A percentile compares a stretch with the other conserved stretches of the same genome.
Conservation (phyloP, 1,140 invertebrate species). For the Gonatopus flavifemur region DNA sequence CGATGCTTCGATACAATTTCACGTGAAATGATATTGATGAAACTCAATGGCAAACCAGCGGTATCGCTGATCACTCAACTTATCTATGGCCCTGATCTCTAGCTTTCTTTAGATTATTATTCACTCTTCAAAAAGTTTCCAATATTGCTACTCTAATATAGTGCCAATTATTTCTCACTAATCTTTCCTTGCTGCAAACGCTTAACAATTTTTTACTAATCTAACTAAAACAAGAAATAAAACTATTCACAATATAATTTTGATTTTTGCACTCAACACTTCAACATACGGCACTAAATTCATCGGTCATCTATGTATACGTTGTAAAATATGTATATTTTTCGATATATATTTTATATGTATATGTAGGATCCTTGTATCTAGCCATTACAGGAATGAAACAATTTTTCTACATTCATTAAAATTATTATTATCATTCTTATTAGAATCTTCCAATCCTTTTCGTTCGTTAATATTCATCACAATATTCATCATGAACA, state of each 20-base stretch:
- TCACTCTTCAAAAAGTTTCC: constrained; percentile 26
- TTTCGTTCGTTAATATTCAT: neutral
- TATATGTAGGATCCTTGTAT: constrained; percentile 17
- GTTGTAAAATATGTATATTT: too few relatives aligned
- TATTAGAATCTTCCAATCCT: neutral
- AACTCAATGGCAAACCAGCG: constrained; percentile 39
- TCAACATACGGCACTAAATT: constrained; percentile 32
- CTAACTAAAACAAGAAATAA: constrained; percentile 16
- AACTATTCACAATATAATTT: constrained; percentile 22
- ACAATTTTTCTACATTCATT: constrained; percentile 18
- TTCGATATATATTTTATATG: constrained; percentile 18
- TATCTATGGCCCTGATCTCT: constrained; percentile 56
- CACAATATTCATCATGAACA: neutral
- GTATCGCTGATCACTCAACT: constrained; percentile 43
- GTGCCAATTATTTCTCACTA: constrained; percentile 32
- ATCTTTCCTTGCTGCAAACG: constrained; percentile 43
- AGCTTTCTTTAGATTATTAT: constrained; percentile 41
- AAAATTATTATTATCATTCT: constrained; percentile 18
- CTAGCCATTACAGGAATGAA: constrained; percentile 18
- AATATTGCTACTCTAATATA: constrained; percentile 26
- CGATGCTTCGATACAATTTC: neutral
- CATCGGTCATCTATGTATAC: too few relatives aligned
- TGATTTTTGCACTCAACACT: constrained; percentile 30
- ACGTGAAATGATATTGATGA: constrained; percentile 17
- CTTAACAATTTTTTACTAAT: constrained; percentile 35